phyloP scores from a whole-genome alignment of 2,113 vertebrate genomes.

The Sterna hirundo region DNA sequence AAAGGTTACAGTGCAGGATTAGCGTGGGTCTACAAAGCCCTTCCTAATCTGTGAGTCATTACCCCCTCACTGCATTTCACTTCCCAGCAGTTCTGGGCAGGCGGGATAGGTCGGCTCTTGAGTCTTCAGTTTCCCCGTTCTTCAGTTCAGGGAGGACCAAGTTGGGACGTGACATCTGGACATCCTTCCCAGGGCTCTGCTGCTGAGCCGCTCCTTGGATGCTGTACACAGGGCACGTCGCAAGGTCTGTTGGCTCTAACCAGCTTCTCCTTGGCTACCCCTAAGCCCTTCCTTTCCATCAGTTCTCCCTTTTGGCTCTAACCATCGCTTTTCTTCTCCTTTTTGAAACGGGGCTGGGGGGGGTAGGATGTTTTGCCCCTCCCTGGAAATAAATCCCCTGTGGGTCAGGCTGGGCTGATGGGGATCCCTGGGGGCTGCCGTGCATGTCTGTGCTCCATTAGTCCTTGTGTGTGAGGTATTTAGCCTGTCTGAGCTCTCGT shows the following conservation, averaged over 20 bases:
- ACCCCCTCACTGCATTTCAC: neutral
- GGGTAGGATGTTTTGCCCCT: neutral
- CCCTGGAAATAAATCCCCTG: neutral
- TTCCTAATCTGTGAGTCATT: slow-evolving; percentile 59
- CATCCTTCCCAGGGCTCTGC: neutral
- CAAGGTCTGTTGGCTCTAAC: slow-evolving; percentile 46
- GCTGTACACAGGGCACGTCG: neutral
- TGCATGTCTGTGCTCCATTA: neutral
- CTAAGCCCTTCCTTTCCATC: neutral
- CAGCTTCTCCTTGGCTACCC: neutral
- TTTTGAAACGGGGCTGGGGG: neutral
- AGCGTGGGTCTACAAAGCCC: slow-evolving; percentile 48
- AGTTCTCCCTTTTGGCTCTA: neutral
- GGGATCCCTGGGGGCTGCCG: neutral
- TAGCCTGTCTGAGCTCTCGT: neutral
- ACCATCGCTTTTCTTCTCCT: neutral
- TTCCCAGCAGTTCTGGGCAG: slow-evolving; percentile 27
- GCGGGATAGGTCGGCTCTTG: neutral
- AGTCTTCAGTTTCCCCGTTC: neutral
- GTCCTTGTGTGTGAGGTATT: neutral
- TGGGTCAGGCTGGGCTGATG: neutral
- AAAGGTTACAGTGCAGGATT: slow-evolving; percentile 42
- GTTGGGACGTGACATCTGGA: neutral
- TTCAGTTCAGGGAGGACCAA: neutral
- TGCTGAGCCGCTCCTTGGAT: neutral